Percentiles rank a stretch among this genome's conserved stretches.
phyloP scores from a whole-genome alignment of 2,113 vertebrate genomes.

The Stomatorhinus ivindoensis region DNA sequence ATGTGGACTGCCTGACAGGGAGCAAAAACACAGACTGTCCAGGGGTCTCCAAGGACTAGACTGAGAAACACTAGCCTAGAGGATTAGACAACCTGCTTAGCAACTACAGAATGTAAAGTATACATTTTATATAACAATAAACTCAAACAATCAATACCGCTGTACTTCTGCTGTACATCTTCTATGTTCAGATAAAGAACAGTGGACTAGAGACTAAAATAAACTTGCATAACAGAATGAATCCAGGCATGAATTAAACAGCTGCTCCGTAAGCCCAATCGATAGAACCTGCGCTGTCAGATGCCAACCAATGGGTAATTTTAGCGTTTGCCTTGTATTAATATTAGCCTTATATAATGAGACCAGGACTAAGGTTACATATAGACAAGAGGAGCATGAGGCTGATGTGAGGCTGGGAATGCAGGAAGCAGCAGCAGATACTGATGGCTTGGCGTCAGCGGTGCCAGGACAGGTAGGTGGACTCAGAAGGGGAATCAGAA shows the following conservation, averaged over 20 bases:
- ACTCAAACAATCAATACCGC: not conserved
- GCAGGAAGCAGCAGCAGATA: not conserved
- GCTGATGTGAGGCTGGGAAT: not conserved
- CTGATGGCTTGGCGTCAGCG: not conserved
- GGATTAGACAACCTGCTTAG: not conserved
- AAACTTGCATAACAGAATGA: not conserved
- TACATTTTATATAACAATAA: not conserved
- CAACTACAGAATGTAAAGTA: not conserved
- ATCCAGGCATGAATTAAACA: not conserved
- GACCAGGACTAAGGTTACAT: not conserved
- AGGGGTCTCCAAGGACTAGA: not conserved
- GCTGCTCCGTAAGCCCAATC: not conserved
- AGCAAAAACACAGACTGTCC: not conserved
- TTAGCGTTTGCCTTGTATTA: not conserved
- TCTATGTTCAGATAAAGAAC: not conserved
- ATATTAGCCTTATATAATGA: not conserved
- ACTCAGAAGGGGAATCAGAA: not conserved
- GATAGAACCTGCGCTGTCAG: not conserved
- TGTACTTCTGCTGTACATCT: not conserved
- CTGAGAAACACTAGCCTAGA: not conserved
- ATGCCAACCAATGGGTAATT: not conserved
- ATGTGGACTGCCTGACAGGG: not conserved
- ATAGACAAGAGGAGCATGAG: not conserved
- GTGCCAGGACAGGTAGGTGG: not conserved
- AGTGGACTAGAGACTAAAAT: not conserved